A percentile compares a stretch with the other conserved stretches of the same genome.
These are phyloP conservation scores for Percopsis transmontana DNA, from an alignment of 2,113 vertebrate species.

Conservation along the genomic window DNA sequence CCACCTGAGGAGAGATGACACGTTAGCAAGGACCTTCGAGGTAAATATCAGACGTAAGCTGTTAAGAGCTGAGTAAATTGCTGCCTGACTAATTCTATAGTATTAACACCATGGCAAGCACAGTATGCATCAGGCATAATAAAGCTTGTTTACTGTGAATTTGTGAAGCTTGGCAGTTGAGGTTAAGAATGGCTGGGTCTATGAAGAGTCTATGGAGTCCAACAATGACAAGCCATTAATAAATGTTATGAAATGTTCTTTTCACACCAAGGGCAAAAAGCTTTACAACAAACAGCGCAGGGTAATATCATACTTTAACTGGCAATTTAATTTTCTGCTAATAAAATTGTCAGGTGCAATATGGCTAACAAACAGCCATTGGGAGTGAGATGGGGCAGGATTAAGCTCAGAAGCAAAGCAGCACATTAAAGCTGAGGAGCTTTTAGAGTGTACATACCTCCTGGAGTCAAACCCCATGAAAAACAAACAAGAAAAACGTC, in stretches of 20 bases:
- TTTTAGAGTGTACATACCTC: conserved; percentile 87
- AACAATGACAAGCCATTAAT: conserved; percentile 37
- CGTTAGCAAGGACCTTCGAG: conserved; percentile 51
- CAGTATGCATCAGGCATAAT: conserved; percentile 27
- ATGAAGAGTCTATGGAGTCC: conserved; percentile 17
- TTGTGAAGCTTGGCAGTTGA: conserved; percentile 17
- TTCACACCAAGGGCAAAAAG: neutral
- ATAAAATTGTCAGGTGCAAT: neutral
- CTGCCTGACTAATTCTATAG: neutral
- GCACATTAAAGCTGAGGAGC: conserved; percentile 44
- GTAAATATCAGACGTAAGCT: neutral
- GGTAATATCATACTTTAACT: conserved; percentile 44
- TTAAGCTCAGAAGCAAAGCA: conserved; percentile 77
- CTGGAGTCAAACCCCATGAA: conserved; percentile 91
- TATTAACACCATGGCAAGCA: conserved; percentile 8
- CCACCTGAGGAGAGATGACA: conserved; percentile 83
- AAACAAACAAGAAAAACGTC: conserved; percentile 81
- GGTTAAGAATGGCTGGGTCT: conserved; percentile 35
- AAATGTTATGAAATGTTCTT: conserved; percentile 38
- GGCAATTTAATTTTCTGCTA: neutral
- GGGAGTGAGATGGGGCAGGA: conserved; percentile 26
- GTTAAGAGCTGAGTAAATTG: neutral
- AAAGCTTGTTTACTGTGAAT: neutral
- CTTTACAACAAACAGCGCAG: conserved; percentile 44
- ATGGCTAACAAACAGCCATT: conserved; percentile 6